Base-by-base conservation (phyloP, 2,888 invertebrate genomes). In the Coelinius sp. region DNA sequence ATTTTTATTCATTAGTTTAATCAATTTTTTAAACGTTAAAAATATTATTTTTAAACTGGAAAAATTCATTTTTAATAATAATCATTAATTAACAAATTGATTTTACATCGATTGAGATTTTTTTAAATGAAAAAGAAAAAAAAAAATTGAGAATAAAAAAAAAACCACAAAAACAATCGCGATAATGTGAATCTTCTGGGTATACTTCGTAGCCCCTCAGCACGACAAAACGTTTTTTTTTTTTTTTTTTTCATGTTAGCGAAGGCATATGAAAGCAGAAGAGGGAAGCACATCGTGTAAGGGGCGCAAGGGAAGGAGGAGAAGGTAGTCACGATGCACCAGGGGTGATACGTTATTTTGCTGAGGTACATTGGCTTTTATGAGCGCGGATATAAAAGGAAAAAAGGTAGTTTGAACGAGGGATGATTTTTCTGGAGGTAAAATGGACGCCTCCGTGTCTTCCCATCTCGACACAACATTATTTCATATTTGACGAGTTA, bases 331-430 rank as follows among this genome's bases (percentile, higher is more conserved):
- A 35, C 17, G 59, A 59, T 59, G 59, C 35, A 59, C 17, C 25
- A 22, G 59, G 35, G 63, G 41, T 63, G 41, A 63, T 38, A 41
- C 68, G 62, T 71, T 63, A 68, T 71, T 68, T 68, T 64, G 44
- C 49, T 52, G 52, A 68, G 63, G 44, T 68, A 72, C 68, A 72
- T 72, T 72, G 72, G 72, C 72, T 72, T 71, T 72, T 68, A 72
- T 64, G 44, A 68, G 53, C 53, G 64, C 53, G 64, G 41, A 71
- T 66, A 53, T 64, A 64, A 35, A 49, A 64, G 27, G 62, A 52
- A 64, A 72, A 66, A 72, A n/a, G n/a, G 63, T 71, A 59, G 65
- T 72, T n/a, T 72, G 64, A 56, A 56, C 52, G 68, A 68, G 22
- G 41, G 41, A 52, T 63, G 63, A 72, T 63, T 68, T 72, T 62